Evolutionary conservation across 1,140 invertebrate species (phyloP).

Genomic region (Rhizoglyphus robini): DNA sequence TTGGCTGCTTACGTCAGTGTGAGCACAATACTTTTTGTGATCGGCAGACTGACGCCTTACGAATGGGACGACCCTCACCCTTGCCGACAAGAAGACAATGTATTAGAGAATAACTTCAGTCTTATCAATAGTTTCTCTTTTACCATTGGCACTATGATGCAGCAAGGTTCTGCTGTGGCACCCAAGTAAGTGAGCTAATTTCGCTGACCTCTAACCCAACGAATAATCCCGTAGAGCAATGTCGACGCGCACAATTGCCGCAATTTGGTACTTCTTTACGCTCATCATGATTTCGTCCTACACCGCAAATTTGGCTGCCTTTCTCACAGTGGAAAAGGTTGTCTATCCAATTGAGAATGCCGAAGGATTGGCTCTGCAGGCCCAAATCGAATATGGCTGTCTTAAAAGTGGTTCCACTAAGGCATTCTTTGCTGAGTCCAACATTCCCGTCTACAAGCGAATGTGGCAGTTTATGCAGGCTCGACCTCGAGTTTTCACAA

Average conservation of each 20-base stretch:
- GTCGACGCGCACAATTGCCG: conserved; percentile 35
- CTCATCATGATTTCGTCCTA: conserved; percentile 46
- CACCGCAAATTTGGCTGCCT: conserved; percentile 43
- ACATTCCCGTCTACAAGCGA: conserved; percentile 60
- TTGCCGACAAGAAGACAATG: conserved; percentile 56
- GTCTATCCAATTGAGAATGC: conserved; percentile 41
- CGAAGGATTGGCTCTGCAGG: conserved; percentile 42
- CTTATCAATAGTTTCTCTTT: conserved; percentile 57
- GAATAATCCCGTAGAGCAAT: conserved; percentile 29
- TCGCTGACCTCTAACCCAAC: neutral
- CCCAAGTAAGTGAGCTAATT: conserved; percentile 31
- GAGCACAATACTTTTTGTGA: conserved; percentile 73
- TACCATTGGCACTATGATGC: conserved; percentile 82
- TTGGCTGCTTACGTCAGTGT: conserved; percentile 82
- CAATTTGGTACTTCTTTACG: conserved; percentile 44
- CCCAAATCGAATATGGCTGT: conserved; percentile 41
- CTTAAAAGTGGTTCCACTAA: conserved; percentile 38
- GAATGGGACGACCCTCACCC: conserved; percentile 45
- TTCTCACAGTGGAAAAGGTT: conserved; percentile 43
- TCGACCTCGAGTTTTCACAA: conserved; percentile 62
- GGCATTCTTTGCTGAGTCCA: conserved; percentile 53
- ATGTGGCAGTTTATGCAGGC: conserved; percentile 73
- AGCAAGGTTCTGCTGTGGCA: conserved; percentile 70
- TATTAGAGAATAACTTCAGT: conserved; percentile 57
- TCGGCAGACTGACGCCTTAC: conserved; percentile 75